Evolutionary conservation across 1,140 invertebrate genomes (phyloP), one percentile per base, ranked within the genome.

Genomic region (Rhopalosiphum padi): DNA sequence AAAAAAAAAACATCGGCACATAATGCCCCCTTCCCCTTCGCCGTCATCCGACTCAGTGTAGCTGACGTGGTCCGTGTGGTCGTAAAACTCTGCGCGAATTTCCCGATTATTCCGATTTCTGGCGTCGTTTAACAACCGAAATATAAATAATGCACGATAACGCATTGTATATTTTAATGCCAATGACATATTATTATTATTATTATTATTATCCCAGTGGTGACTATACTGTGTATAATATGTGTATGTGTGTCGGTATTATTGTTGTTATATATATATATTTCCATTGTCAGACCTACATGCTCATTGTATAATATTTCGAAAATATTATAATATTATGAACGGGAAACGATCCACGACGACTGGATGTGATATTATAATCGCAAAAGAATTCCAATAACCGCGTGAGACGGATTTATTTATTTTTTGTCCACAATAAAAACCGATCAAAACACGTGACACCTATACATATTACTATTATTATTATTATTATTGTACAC

Each of bases 281-380:
- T 22, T 37, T 37, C 7, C 77, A 83, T 83, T 83, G 77, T 83
- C 77, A 35, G 77, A 9, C 18, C 21, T 37, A 83, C 37, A 37
- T 21, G 6, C 8, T 21, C 21, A 83, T 83, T 83, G 77, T 83
- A 83, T 83, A 35, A 37, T 37, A 37, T 37, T 22, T 83, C 21
- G 60, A 68, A 83, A 83, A 83, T 83, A 37, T 37, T 83, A 83
- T 85, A 85, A 41, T 85, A 85, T 37, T 41, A 85, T 85, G 9
- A 23, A 85, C 37, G 60, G 30, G 60, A 68, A 68, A 68, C 60
- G 60, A 68, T 68, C 60, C 60, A n/a, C 30, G 30, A n/a, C 60
- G 30, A 68, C 30, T 30, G 60, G 30, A 68, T 68, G 60, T 41
- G 22, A 55, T 55, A 8, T 25, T 55, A 60, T 60, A 22, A 3